phyloP scores from a whole-genome alignment of 2,797 vertebrate species.

The Morus bassanus region DNA sequence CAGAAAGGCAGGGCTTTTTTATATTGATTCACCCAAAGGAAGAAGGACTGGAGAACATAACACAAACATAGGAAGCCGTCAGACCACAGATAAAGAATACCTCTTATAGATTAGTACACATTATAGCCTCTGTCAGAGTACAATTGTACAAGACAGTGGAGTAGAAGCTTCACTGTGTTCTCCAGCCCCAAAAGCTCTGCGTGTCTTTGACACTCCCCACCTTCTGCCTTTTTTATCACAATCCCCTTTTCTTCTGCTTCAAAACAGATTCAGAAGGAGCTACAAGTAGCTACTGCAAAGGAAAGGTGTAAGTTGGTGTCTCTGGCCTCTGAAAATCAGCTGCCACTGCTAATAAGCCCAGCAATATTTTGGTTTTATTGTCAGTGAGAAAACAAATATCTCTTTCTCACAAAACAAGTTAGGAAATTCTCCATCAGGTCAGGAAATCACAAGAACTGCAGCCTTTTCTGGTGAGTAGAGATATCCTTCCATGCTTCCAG shows the following conservation, averaged over 20 bases:
- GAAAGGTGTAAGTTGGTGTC: neutral
- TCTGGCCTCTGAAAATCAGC: neutral
- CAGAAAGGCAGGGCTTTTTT: neutral
- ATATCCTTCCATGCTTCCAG: neutral
- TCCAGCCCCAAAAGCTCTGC: neutral
- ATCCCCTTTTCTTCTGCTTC: neutral
- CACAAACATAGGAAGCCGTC: neutral
- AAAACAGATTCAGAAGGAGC: neutral
- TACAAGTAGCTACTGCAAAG: neutral
- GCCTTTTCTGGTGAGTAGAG: neutral
- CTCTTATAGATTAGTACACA: neutral
- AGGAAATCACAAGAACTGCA: neutral
- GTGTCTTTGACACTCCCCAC: neutral
- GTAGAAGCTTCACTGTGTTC: neutral
- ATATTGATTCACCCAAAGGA: neutral
- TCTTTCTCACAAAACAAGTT: neutral
- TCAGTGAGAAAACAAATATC: neutral
- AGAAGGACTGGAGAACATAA: neutral
- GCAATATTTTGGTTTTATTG: neutral
- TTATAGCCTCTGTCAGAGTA: neutral
- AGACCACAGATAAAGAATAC: neutral
- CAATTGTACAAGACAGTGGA: neutral
- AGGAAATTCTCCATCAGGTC: neutral
- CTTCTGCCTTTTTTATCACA: neutral
- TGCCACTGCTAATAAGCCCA: neutral